Conservation (phyloP, 2,797 vertebrate species). For the Crenichthys baileyi region DNA sequence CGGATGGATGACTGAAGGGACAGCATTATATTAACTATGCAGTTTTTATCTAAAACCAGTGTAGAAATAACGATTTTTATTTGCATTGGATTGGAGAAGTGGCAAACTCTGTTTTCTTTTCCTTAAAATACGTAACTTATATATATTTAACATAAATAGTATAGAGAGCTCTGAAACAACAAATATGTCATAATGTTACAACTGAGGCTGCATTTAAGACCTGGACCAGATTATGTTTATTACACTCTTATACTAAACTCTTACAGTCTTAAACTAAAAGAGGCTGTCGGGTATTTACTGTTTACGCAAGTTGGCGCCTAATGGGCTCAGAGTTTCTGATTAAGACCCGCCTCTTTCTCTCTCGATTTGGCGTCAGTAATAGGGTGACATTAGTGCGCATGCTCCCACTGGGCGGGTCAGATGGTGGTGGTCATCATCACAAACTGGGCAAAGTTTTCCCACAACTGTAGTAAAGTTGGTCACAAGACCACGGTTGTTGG, state of each 20-base stretch:
- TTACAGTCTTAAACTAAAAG: no score
- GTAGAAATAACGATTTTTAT: not conserved
- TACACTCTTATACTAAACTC: not conserved
- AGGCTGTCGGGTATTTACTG: not conserved
- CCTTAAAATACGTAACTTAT: not conserved
- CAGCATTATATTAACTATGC: not conserved
- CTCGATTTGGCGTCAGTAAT: not conserved
- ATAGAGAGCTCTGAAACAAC: not conserved
- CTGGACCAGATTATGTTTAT: not conserved
- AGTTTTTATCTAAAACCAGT: not conserved
- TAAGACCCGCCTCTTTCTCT: slow-evolving; percentile 6
- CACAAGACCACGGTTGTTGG: not conserved
- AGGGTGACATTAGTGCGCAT: slow-evolving; percentile 32
- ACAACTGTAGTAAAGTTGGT: slow-evolving; percentile 56
- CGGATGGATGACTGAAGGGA: not conserved
- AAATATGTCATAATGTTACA: not conserved
- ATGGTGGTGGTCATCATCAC: slow-evolving; percentile 24
- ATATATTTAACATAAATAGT: no score
- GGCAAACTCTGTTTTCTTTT: not conserved
- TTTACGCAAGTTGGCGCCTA: not conserved
- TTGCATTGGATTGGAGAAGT: no score
- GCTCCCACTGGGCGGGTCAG: slow-evolving; percentile 65
- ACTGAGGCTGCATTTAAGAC: not conserved
- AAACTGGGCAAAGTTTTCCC: slow-evolving; percentile 50
- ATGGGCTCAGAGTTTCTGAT: not conserved